Base-by-base conservation (phyloP, 1,140 invertebrate genomes). In the Maniola jurtina region DNA sequence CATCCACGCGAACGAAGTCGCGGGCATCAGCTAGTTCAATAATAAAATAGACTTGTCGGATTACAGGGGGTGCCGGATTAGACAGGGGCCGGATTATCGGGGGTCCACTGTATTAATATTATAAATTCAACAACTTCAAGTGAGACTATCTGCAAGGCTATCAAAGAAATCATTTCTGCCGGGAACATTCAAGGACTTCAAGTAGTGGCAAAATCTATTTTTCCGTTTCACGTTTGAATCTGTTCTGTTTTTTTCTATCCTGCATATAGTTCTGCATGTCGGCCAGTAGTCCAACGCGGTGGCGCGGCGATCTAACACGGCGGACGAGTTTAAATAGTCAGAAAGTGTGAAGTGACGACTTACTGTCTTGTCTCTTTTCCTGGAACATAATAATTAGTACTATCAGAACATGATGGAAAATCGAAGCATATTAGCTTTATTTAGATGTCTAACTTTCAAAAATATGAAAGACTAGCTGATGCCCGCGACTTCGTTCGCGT, bases 171-270 rank as follows among this genome's bases (percentile, higher is more conserved):
- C 84, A 80, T 82, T 89, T 77, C 82, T 92, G 66, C 80, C 82
- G 15, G 81, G 65, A 54, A 89, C 59, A 77, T 83, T 89, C 33
- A 88, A 48, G 35, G 87, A 86, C 59, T 84, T 89, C 6, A 94
- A 83, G 81, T 94, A 94, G 77, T 94, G 92, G 85, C 92, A 93
- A 79, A 94, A 94, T 50, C 93, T 84, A 83, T 89, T 94, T 73
- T 91, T 92, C 79, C 91, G 89, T 79, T 85, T 93, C 16, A 67
- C 75, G 73, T 85, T 91, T 25, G 66, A 82, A 47, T 87, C 82
- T 6, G 91, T 89, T 70, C 93, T 91, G 11, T 75, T 71, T 67
- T 89, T 91, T 73, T 94, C 93, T 38, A 90, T 81, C 56, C 93
- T 90, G 62, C 92, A 93, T 47, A 94, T 93, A 45, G 81, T 79